phyloP scores from a whole-genome alignment of 53 echinoderm and acorn worm genomes.

The Henricia sp. region DNA sequence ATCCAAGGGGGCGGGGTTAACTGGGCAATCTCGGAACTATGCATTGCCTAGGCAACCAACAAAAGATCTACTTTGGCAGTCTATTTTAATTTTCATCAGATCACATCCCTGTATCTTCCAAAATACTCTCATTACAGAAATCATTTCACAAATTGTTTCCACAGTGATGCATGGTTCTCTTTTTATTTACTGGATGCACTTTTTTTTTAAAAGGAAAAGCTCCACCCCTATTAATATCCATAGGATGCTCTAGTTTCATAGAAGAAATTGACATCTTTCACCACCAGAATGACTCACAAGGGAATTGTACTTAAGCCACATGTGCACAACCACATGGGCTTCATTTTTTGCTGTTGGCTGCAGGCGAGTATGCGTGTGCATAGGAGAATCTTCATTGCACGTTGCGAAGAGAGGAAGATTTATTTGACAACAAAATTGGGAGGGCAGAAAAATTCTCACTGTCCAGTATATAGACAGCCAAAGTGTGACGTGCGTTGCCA shows the following conservation, averaged over 20 bases:
- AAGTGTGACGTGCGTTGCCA: no score
- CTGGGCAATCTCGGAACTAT: no score
- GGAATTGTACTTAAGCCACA: background rate
- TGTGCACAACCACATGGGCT: background rate
- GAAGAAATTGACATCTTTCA: conserved; percentile 5
- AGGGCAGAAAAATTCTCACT: no score
- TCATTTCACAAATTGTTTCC: conserved; percentile 7
- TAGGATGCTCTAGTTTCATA: background rate
- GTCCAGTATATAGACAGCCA: no score
- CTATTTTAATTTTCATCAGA: no score
- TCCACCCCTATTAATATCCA: background rate
- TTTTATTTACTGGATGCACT: conserved; percentile 4
- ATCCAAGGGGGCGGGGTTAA: no score
- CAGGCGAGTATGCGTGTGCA: background rate
- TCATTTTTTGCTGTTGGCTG: conserved; percentile 18
- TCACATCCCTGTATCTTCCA: no score
- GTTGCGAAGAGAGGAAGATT: background rate
- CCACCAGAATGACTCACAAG: background rate
- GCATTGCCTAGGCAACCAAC: no score
- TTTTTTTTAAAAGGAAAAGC: background rate
- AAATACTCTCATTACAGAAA: background rate
- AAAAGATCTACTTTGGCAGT: no score
- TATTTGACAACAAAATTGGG: no score
- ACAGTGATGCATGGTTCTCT: background rate
- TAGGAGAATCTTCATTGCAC: no score